Evolutionary conservation across 2,888 invertebrate species (phyloP).

Genomic region (Caradrina kadenii): DNA sequence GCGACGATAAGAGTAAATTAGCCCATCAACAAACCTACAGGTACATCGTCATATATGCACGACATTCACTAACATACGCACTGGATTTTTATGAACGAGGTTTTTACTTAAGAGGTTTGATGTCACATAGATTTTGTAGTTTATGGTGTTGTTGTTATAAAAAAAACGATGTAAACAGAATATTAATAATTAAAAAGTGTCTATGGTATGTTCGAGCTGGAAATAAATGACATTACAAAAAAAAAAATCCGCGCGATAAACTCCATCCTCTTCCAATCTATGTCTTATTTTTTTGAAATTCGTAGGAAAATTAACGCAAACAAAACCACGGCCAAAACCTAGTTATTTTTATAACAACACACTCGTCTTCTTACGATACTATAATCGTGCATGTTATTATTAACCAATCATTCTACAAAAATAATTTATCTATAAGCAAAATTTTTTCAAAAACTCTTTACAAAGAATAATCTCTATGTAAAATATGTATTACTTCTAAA

Average conservation of each 20-base stretch:
- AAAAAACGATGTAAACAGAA: not conserved
- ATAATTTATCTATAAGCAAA: not conserved
- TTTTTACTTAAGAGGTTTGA: constrained; percentile 55
- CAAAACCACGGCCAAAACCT: too few species aligned
- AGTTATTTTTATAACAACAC: constrained; percentile 14
- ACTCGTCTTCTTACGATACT: not conserved
- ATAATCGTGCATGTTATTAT: constrained; percentile 55
- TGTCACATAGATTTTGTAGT: constrained; percentile 59
- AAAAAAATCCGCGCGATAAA: too few species aligned
- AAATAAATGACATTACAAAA: too few species aligned
- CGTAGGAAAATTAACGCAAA: too few species aligned
- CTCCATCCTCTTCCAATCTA: too few species aligned
- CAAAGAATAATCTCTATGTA: not conserved
- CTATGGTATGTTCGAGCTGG: too few species aligned
- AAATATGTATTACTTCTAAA: not conserved
- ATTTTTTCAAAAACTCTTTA: not conserved
- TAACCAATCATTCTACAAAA: constrained; percentile 1
- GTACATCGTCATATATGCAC: constrained; percentile 84
- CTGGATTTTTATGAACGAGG: constrained; percentile 40
- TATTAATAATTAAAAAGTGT: too few species aligned
- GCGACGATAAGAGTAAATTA: constrained; percentile 93
- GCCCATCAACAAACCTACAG: constrained; percentile 94
- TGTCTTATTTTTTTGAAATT: too few species aligned
- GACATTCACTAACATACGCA: constrained; percentile 67
- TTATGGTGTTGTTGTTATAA: constrained; percentile 4